phyloP scores from a whole-genome alignment of 1,140 invertebrate genomes.

The Aphelinus certus region DNA sequence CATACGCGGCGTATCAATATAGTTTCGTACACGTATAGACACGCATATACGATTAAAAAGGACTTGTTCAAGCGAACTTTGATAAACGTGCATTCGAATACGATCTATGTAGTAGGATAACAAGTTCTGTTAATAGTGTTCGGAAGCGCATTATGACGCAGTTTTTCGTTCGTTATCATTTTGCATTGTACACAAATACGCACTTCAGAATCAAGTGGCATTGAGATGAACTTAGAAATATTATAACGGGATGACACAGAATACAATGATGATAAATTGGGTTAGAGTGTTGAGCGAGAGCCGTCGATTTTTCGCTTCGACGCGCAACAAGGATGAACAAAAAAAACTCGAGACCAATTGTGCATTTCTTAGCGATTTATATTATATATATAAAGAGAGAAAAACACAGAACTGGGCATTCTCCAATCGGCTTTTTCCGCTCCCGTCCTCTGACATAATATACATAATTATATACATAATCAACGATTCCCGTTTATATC shows the following conservation, averaged over 20 bases:
- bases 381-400: neutral
- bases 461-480: constrained; percentile 10
- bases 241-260: neutral
- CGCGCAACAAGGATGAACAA: neutral
- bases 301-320: constrained; percentile 3
- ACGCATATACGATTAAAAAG: neutral
- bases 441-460: constrained; percentile 33
- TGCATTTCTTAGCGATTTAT: constrained; percentile 53
- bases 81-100: constrained; percentile 6
- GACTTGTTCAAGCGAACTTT: neutral
- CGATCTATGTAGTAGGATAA: neutral
- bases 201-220: constrained; percentile 15
- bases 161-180: neutral
- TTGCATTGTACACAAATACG: neutral
- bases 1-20: neutral
- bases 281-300: neutral
- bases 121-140: too few relatives aligned
- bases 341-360: constrained; percentile 54
- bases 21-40: constrained; percentile 14
- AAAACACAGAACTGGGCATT: constrained; percentile 44
- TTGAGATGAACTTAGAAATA: constrained; percentile 3
- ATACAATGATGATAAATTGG: neutral
- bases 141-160: too few relatives aligned
- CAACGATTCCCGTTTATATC: neutral
- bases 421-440: constrained; percentile 30